Percentiles rank a stretch among this genome's conserved stretches.
These are phyloP conservation scores for Glaucidium brasilianum DNA, from an alignment of 2,113 vertebrate species.

Conservation along the genomic window DNA sequence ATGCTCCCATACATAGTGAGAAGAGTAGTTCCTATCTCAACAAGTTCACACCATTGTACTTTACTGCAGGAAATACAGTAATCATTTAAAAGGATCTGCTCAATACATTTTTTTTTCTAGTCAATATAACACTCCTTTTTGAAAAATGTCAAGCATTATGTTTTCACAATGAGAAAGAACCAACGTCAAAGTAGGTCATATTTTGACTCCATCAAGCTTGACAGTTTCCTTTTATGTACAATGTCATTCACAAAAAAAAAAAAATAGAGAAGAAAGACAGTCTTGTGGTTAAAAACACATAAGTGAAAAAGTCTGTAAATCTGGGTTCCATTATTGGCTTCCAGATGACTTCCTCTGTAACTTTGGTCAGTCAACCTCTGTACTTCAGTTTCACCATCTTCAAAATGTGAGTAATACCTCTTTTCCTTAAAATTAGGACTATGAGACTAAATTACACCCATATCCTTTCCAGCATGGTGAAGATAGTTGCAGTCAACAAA, in stretches of 20 bases:
- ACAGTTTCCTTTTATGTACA: not conserved
- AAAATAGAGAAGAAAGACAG: not conserved
- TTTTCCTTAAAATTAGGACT: not conserved
- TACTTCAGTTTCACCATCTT: not conserved
- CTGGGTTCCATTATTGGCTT: conserved; percentile 5
- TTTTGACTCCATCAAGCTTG: not conserved
- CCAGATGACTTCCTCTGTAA: not conserved
- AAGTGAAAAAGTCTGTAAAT: conserved; percentile 22
- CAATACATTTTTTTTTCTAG: not conserved
- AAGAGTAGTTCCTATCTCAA: not conserved
- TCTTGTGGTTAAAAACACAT: not conserved
- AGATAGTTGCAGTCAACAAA: not conserved
- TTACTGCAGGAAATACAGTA: not conserved
- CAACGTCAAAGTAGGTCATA: not conserved
- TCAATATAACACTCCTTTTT: not conserved
- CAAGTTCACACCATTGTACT: not conserved
- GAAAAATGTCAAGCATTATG: not conserved
- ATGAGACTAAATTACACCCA: not conserved
- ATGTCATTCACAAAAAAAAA: not conserved
- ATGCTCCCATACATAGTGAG: not conserved
- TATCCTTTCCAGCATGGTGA: not conserved
- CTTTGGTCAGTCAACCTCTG: not conserved
- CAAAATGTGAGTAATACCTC: not conserved
- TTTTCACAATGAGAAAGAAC: not conserved
- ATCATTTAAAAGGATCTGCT: not conserved